Base-by-base conservation (phyloP, 2,888 invertebrate genomes). In the Nebria brevicollis region DNA sequence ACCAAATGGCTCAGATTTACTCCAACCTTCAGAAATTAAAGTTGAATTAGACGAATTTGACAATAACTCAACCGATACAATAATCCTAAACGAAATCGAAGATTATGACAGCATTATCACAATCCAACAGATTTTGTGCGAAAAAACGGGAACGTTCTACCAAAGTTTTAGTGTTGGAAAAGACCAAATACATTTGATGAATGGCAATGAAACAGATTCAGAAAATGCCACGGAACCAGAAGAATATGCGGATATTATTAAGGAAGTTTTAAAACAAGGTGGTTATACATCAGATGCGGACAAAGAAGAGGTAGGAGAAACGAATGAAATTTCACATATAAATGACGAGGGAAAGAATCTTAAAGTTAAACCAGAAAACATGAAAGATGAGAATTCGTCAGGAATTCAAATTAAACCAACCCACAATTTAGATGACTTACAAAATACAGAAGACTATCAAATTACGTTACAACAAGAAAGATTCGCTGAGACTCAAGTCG, bases 111-210 rank as follows among this genome's bases (percentile, higher is more conserved):
- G 8, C 8, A 54, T 54, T 5, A 54, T 77, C 54, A 43, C n/a
- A 54, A 77, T 70, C 8, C 54, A 77, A 77, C 54, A 41, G 6
- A 68, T 43, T 77, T 70, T 43, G n/a, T 77, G 77, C 42, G 77
- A 77, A 13, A 68, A n/a, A 77, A 70, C 70, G 11, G 77, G 76
- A 6, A 68, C 42, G 41, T 66, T 76, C 34, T 76, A 68, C 43
- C 66, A 66, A 34, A 66, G 66, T 20, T 76, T 65, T 15, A 26
- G 15, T 11, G 68, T 68, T 15, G 66, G 66, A 0, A 13, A 41
- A 1, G 73, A 73, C n/a, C 42, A 13, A 7, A 10, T 42, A 34
- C 26, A 15, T 25, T 72, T 41, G 41, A 34, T 41, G n/a, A 41
- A 77, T 26, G 43, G 6, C 3, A 68, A 20, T 20, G 25, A 70